Base-by-base conservation (phyloP, 64 coral and sea anemone species). In the Anthopleura sola region DNA sequence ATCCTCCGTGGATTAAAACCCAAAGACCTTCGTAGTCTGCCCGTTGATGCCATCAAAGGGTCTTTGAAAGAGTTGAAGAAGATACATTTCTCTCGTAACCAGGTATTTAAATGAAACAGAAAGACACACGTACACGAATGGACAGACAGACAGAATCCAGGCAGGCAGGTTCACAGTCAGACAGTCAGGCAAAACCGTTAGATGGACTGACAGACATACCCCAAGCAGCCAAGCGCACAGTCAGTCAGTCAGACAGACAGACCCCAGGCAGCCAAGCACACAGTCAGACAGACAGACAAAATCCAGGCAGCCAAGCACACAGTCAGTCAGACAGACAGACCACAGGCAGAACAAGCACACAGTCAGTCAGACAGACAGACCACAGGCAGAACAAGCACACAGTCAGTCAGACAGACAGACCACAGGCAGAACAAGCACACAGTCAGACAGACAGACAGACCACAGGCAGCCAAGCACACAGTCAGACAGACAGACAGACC, bases 1-100 rank as follows among this genome's bases (percentile, higher is more conserved):
- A 83, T 83, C 36, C 55, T 83, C 2, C 44, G 46, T 54, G 82
- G 82, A 31, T 29, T 83, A n/a, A 83, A 83, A 56, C 82, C 82
- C 32, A 83, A 83, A 83, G 82, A 83, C 10, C 31, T 83, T 15
- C 5, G 82, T 36, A 49, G 39, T 12, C 28, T 83, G 17, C 82
- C 82, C 3, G 47, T 7, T 36, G 82, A 83, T 3, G 82, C 82
- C 2, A 13, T 83, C 24, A 83, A n/a, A 24, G 50, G 28, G 6
- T 83, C 82, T 37, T 18, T 83, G 24, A 29, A 83, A 37, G 50
- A 83, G 8, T 55, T 83, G 32, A 83, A 83, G 21, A 21, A 15
- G n/a, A 49, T 83, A 0, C 15, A 53, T 17, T 83, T 83, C 82
- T 83, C 82, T 1, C 82, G 50, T 36, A 16, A 20, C 28, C 82